Base-by-base conservation (phyloP, 2,113 vertebrate genomes). In the Alethe diademata region DNA sequence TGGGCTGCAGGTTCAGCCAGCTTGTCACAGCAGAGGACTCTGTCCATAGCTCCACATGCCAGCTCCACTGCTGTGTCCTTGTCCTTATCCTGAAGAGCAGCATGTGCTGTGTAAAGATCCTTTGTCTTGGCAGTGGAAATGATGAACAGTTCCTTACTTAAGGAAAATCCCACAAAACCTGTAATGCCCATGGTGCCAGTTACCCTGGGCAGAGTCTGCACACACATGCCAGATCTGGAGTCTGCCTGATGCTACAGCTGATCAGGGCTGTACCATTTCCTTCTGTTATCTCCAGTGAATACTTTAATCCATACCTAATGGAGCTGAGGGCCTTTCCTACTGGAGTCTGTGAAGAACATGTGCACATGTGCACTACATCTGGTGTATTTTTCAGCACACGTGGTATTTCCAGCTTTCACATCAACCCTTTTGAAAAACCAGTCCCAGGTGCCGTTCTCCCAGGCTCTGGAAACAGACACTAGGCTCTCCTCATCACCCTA, bases 21-120 rank as follows among this genome's bases (percentile, higher is more conserved):
- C 54, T 45, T 4, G 19, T 19, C 4, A 5, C 0, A 4, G 28
- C 2, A 17, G 24, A n/a, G 19, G 4, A 17, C 7, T 6, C 75
- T 43, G 35, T 6, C 67, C 9, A 12, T 1, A 40, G 73, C 58
- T 50, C 14, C 66, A 56, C 0, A 3, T 5, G 3, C 8, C 3
- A 12, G 2, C 29, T 9, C 24, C 19, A 5, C 47, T 19, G 43
- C 48, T 0, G 0, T 6, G 26, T 19, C 64, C 78, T 16, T 9
- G 4, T n/a, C 70, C 40, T 64, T 51, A 8, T 6, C 62, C 40
- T 22, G 42, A 40, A 85, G 19, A 75, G 25, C 51, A 36, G 42
- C 36, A 9, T 0, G 2, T 51, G 64, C 47, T 69, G 29, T 4
- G 23, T 10, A 43, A 73, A 18, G 19, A 29, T 31, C 13, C 12